phyloP scores from a whole-genome alignment of 2,797 vertebrate genomes.

The Rousettus madagascariensis region DNA sequence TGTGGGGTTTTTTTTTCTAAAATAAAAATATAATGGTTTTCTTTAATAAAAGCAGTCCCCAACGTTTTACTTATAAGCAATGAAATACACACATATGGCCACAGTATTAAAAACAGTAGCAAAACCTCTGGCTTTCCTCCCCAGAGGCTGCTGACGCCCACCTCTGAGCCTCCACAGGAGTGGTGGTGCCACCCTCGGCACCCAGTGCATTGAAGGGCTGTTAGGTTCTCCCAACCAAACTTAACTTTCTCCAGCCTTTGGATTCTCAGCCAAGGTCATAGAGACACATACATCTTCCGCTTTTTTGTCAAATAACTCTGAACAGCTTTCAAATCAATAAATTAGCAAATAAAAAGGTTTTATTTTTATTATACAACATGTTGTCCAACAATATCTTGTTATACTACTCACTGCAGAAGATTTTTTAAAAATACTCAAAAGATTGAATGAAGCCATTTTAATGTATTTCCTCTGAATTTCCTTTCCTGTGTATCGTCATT shows the following conservation, averaged over 20 bases:
- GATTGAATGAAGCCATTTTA: background rate
- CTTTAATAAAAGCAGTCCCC: background rate
- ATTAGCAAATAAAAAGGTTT: background rate
- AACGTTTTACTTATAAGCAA: background rate
- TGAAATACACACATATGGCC: background rate
- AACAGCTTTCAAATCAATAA: background rate
- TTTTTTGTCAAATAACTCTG: background rate
- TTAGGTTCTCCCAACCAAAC: background rate
- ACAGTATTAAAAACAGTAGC: background rate
- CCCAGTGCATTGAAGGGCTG: accelerated
- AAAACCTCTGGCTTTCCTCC: background rate
- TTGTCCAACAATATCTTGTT: background rate
- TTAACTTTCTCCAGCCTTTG: background rate
- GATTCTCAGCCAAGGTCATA: background rate
- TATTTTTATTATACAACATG: background rate
- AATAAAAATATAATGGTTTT: background rate
- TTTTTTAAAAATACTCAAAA: background rate
- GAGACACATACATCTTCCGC: background rate
- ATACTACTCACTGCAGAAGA: background rate
- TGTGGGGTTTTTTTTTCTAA: background rate
- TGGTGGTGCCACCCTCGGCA: accelerated
- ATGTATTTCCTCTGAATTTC: constrained; percentile 3
- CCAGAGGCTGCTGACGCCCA: background rate
- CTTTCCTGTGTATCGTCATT: background rate
- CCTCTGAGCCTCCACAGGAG: background rate